Percentiles rank a stretch among this genome's conserved stretches.
Conservation (phyloP, 2,888 invertebrate genomes). For the Choreutis nemorana region DNA sequence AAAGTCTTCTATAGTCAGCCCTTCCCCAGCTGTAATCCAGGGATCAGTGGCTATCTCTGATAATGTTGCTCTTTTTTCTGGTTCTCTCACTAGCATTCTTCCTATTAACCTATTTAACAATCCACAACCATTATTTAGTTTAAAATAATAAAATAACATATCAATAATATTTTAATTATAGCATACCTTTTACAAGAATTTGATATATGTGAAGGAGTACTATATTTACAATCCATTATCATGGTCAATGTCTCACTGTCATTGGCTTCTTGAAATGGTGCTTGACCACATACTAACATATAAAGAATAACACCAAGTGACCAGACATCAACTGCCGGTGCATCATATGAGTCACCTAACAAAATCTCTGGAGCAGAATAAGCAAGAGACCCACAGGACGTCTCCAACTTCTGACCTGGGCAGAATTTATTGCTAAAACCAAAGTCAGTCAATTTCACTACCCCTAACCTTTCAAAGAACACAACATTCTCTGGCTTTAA, state of each 20-base stretch:
- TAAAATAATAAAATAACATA: conserved; percentile 3
- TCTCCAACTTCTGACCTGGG: conserved; percentile 96
- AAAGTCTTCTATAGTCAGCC: conserved; percentile 62
- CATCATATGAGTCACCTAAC: conserved; percentile 98
- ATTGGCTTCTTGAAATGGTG: conserved; percentile 99
- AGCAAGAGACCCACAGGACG: conserved; percentile 97
- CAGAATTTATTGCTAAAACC: conserved; percentile 96
- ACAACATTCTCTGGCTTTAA: conserved; percentile 99
- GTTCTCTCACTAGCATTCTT: conserved; percentile 93
- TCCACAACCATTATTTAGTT: no score
- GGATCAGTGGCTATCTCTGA: conserved; percentile 86
- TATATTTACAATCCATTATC: conserved; percentile 99
- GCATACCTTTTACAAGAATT: conserved; percentile 80
- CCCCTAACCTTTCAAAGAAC: conserved; percentile 95
- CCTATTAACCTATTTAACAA: conserved; percentile 75
- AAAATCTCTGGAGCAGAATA: conserved; percentile 99
- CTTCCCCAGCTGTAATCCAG: conserved; percentile 77
- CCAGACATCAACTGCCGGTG: conserved; percentile 99
- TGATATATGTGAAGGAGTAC: conserved; percentile 88
- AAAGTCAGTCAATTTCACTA: conserved; percentile 99
- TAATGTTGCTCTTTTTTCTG: conserved; percentile 87
- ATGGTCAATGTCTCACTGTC: conserved; percentile 99
- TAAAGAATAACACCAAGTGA: conserved; percentile 97
- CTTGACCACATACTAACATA: conserved; percentile 97
- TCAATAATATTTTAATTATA: background rate